Evolutionary conservation across 64 coral and sea anemone genomes (phyloP).

Genomic region (Dendronephthya gigantea): DNA sequence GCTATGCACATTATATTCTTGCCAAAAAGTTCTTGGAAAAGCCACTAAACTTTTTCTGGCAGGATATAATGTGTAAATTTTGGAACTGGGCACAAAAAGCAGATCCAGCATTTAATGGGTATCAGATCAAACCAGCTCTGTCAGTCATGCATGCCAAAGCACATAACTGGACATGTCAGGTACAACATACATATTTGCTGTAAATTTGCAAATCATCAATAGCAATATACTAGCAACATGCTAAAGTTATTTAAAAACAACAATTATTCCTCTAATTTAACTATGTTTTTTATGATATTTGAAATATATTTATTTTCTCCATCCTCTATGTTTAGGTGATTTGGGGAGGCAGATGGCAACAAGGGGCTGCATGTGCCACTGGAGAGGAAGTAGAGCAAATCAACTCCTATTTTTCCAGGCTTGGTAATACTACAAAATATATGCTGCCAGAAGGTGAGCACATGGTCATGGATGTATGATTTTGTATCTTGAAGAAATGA

Average conservation of each 20-base stretch:
- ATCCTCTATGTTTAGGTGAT: constrained; percentile 39
- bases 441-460: constrained; percentile 50
- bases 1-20: constrained; percentile 2
- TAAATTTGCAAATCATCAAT: too few species aligned
- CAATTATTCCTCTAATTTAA: too few species aligned
- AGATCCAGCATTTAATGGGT: background rate
- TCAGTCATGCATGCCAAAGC: background rate
- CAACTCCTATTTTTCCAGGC: constrained; percentile 46
- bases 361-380: constrained; percentile 47
- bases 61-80: background rate
- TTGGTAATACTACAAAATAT: constrained; percentile 55
- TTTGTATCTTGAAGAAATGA: background rate
- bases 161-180: background rate
- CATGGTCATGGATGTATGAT: background rate
- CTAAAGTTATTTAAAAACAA: too few species aligned
- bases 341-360: constrained; percentile 65
- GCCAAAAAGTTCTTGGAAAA: background rate
- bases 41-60: background rate
- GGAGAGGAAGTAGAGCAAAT: constrained; percentile 68
- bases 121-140: background rate
- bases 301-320: background rate
- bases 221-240: too few species aligned
- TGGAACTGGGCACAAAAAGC: background rate
- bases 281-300: too few species aligned
- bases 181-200: background rate